Percentiles rank a stretch among this genome's conserved stretches.
These are phyloP conservation scores for Rousettus leschenaultii DNA, from an alignment of 2,113 vertebrate genomes.

Conservation along the genomic window DNA sequence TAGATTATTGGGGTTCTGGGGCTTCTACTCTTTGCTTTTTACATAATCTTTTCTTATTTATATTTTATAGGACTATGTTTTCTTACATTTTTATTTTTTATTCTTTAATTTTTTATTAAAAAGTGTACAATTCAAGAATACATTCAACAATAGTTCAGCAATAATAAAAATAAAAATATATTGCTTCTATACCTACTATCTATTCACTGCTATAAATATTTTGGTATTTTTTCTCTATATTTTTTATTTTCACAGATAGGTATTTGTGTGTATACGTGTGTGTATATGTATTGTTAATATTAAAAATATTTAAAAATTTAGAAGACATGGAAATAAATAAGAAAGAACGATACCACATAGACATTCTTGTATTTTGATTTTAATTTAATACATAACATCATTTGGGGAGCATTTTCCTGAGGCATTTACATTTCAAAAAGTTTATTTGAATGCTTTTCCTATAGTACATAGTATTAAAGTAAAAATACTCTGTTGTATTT, in stretches of 20 bases:
- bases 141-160: too few relatives aligned
- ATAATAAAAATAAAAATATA: neutral
- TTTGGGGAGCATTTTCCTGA: neutral
- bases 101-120: too few relatives aligned
- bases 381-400: neutral
- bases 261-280: rapidly evolving
- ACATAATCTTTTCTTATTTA: neutral
- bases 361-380: neutral
- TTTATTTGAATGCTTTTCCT: neutral
- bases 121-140: too few relatives aligned
- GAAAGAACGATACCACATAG: neutral
- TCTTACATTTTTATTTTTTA: neutral
- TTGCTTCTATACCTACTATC: neutral
- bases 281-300: neutral
- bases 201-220: neutral
- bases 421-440: neutral
- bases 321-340: neutral
- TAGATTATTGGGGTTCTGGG: neutral
- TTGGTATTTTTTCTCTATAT: neutral
- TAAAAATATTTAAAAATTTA: neutral
- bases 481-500: neutral
- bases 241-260: neutral
- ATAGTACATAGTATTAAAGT: neutral
- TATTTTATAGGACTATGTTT: neutral
- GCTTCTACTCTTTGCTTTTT: neutral